phyloP scores from a whole-genome alignment of 2,113 vertebrate species.

The Neodontobutis hainanensis region DNA sequence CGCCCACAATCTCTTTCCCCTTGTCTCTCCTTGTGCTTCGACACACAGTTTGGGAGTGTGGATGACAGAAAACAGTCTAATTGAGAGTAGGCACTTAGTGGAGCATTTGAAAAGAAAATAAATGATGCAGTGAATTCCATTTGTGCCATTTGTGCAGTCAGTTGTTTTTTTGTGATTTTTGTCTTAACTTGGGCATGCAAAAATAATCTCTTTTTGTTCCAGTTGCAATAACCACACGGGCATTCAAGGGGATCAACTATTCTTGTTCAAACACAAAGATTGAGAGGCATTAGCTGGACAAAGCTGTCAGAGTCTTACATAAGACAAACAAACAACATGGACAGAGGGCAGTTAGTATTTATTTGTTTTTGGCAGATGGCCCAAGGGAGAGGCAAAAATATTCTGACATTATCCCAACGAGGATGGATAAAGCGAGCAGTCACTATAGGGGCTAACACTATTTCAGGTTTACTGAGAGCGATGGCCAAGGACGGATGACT shows the following conservation, averaged over 20 bases:
- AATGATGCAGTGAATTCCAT: slow-evolving; percentile 38
- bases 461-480: slow-evolving; percentile 35
- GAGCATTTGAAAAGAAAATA: slow-evolving; percentile 26
- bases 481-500: slow-evolving; percentile 32
- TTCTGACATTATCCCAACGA: slow-evolving; percentile 48
- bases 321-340: slow-evolving; percentile 26
- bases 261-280: slow-evolving; percentile 27
- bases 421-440: slow-evolving; percentile 40
- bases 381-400: slow-evolving; percentile 20
- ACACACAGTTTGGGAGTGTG: slow-evolving; percentile 25
- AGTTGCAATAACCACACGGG: slow-evolving; percentile 11
- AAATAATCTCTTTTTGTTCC: slow-evolving; percentile 12
- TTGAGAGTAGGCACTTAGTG: slow-evolving; percentile 4
- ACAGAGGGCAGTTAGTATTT: slow-evolving; percentile 20
- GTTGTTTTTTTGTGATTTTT: slow-evolving; percentile 17
- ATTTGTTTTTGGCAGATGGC: slow-evolving; percentile 26
- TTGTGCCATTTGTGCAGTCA: slow-evolving; percentile 23
- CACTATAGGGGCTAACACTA: slow-evolving; percentile 32
- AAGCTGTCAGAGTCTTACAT: slow-evolving; percentile 20
- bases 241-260: slow-evolving; percentile 7
- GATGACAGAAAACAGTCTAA: slow-evolving; percentile 25
- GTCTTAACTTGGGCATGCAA: slow-evolving; percentile 14
- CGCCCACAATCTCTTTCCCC: slow-evolving; percentile 49
- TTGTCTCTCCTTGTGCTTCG: slow-evolving; percentile 17
- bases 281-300: slow-evolving; percentile 11